These are phyloP conservation scores for Ptychodera flava DNA, from an alignment of 35 echinoderm and acorn worm genomes.

Conservation along the genomic window DNA sequence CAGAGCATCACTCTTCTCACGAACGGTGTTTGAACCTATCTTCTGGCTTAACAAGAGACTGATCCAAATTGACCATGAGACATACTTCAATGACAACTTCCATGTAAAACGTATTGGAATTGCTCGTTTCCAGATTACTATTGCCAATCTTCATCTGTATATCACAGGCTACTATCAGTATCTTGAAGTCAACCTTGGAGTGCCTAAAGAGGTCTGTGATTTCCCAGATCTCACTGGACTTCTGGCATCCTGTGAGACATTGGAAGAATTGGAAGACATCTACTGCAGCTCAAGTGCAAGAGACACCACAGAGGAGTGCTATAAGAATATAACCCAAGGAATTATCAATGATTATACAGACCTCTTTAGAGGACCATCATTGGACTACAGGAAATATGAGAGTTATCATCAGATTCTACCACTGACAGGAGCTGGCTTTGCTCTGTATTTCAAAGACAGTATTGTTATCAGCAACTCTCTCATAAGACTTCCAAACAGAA, in stretches of 20 bases:
- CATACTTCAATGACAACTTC: conserved; percentile 25
- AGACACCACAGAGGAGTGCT: conserved; percentile 9
- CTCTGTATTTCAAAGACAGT: conserved; percentile 55
- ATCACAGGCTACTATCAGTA: conserved; percentile 38
- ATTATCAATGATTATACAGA: conserved; percentile 45
- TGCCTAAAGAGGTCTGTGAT: conserved; percentile 37
- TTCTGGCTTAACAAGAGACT: conserved; percentile 45
- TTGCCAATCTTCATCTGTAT: conserved; percentile 25
- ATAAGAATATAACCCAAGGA: conserved; percentile 21
- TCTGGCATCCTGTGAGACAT: conserved; percentile 52
- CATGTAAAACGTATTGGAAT: conserved; percentile 35
- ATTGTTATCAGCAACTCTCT: conserved; percentile 28
- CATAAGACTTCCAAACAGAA: conserved; percentile 19
- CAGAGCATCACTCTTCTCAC: conserved; percentile 18
- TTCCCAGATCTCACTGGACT: conserved; percentile 19
- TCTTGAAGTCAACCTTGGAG: conserved; percentile 35
- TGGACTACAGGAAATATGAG: conserved; percentile 12
- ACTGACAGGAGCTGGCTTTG: conserved; percentile 36
- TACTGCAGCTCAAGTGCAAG: conserved; percentile 14
- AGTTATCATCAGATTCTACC: conserved; percentile 27
- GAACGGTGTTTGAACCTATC: neutral
- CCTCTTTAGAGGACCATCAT: conserved; percentile 4
- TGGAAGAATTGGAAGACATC: conserved; percentile 26
- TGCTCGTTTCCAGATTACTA: conserved; percentile 33
- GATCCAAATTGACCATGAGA: conserved; percentile 33